These are phyloP conservation scores for Sarcophaga peregrina DNA, from an alignment of 1,140 invertebrate species.

Conservation along the genomic window DNA sequence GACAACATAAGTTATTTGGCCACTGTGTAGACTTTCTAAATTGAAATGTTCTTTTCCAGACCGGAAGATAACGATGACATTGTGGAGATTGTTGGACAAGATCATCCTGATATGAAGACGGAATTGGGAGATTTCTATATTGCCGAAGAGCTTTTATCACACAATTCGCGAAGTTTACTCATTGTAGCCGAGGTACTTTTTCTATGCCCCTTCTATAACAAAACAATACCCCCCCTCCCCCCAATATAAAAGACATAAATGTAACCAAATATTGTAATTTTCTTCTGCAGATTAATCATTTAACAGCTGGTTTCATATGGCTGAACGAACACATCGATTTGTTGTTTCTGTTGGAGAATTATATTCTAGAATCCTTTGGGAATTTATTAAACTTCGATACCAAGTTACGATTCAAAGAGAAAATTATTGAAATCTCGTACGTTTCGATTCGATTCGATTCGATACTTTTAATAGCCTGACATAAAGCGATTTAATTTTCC, in stretches of 20 bases:
- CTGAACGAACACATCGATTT: conserved; percentile 53
- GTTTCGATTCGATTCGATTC: not conserved
- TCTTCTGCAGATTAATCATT: not conserved
- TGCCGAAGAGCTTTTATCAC: conserved; percentile 55
- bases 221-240: no score
- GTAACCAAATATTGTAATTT: no score
- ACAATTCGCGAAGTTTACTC: conserved; percentile 44
- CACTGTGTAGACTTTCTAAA: no score
- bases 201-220: no score
- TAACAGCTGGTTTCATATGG: conserved; percentile 54
- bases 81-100: conserved; percentile 51
- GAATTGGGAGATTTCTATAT: conserved; percentile 58
- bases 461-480: not conserved
- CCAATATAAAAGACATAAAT: no score
- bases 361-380: conserved; percentile 52
- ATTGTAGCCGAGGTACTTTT: conserved; percentile 55
- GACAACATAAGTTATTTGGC: no score
- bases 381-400: conserved; percentile 52
- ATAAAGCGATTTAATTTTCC: not conserved
- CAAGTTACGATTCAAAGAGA: conserved; percentile 10
- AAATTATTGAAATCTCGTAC: conserved; percentile 1
- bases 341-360: conserved; percentile 48
- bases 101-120: conserved; percentile 51
- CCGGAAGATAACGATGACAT: conserved; percentile 61
- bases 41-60: conserved; percentile 42